Percentiles rank a stretch among this genome's conserved stretches.
These are phyloP conservation scores for Heliconius hortense DNA, from an alignment of 2,888 invertebrate species.

Conservation along the genomic window DNA sequence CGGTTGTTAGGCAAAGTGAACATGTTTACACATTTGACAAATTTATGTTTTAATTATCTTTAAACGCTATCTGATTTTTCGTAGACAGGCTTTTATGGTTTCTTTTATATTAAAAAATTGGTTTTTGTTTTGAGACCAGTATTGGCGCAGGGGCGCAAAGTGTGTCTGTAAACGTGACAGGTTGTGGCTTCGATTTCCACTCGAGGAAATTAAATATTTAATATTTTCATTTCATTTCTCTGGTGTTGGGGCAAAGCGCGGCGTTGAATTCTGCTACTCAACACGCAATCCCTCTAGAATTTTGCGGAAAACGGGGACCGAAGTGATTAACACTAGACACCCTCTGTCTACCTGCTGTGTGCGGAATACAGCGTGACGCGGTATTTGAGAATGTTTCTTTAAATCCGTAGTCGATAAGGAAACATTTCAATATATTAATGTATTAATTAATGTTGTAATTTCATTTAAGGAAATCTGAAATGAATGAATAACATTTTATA, in stretches of 20 bases:
- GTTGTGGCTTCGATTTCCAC: no score
- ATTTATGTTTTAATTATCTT: conserved; percentile 66
- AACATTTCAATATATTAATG: background rate
- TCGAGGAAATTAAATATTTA: no score
- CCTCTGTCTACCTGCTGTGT: no score
- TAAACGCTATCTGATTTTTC: conserved; percentile 60
- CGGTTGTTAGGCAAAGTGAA: conserved; percentile 36
- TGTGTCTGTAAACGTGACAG: no score
- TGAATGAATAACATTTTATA: background rate
- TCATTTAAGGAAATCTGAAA: background rate
- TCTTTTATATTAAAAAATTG: conserved; percentile 7
- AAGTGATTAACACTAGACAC: no score
- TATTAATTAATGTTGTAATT: background rate
- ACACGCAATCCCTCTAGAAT: no score
- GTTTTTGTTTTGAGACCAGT: background rate
- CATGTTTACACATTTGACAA: conserved; percentile 60
- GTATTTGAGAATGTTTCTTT: background rate
- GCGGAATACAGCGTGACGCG: background rate
- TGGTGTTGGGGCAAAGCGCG: no score
- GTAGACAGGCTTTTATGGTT: conserved; percentile 36
- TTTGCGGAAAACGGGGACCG: no score
- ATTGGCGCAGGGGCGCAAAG: no score
- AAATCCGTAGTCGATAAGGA: background rate
- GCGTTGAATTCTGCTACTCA: no score
- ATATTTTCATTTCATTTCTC: no score